A percentile compares a stretch with the other conserved stretches of the same genome.
Evolutionary conservation across 2,113 vertebrate species (phyloP).

Genomic region (Poecile atricapillus): DNA sequence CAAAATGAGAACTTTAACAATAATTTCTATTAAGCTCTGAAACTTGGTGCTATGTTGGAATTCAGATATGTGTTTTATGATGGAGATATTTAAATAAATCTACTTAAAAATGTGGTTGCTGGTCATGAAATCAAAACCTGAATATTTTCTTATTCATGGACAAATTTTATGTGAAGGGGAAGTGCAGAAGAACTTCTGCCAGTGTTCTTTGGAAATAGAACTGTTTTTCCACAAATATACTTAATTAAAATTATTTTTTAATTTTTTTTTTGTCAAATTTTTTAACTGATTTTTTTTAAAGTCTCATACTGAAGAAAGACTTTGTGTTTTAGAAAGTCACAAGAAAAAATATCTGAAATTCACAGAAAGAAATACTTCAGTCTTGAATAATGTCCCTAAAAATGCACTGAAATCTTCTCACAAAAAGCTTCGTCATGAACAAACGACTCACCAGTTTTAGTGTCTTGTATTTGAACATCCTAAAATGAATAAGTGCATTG

Average conservation of each 20-base stretch:
- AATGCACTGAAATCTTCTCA: not conserved
- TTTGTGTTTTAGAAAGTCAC: not conserved
- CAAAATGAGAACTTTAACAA: not conserved
- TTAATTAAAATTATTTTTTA: not conserved
- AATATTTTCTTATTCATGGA: not conserved
- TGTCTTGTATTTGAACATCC: not conserved
- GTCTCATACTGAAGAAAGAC: not conserved
- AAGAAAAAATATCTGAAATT: not conserved
- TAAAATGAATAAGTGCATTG: not conserved
- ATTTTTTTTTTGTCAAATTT: not conserved
- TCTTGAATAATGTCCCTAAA: not conserved
- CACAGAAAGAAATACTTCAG: not conserved
- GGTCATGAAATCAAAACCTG: not conserved
- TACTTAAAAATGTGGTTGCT: not conserved
- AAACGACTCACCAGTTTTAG: not conserved
- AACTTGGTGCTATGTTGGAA: not conserved
- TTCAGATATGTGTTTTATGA: not conserved
- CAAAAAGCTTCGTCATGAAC: not conserved
- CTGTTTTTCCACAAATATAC: not conserved
- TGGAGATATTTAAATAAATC: not conserved
- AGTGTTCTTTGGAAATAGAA: not conserved
- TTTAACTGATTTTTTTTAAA: not conserved
- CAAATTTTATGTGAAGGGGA: not conserved
- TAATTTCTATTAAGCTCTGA: not conserved
- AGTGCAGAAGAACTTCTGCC: accelerated